A percentile compares a stretch with the other conserved stretches of the same genome.
Evolutionary conservation across 1,140 invertebrate genomes (phyloP).

Genomic region (Bombus confusus): DNA sequence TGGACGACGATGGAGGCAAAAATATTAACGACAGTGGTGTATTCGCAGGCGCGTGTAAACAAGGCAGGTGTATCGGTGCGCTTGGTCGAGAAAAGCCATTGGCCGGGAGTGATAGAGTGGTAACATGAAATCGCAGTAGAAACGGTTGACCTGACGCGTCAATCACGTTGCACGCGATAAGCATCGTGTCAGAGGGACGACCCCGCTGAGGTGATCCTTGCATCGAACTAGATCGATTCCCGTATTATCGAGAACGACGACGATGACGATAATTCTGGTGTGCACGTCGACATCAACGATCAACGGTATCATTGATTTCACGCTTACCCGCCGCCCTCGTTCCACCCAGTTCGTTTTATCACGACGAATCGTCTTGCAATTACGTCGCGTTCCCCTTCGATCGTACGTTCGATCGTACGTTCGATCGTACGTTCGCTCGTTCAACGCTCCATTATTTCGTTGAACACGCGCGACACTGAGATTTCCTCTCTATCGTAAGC

Average conservation of each 20-base stretch:
- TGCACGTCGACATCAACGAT: conserved; percentile 31
- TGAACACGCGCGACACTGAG: not conserved
- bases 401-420: too few species aligned
- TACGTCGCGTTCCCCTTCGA: not conserved
- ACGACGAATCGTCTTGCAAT: conserved; percentile 48
- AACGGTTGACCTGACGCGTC: conserved; percentile 62
- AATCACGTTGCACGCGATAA: conserved; percentile 59
- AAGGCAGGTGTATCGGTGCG: not conserved
- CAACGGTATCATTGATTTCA: conserved; percentile 45
- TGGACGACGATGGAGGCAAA: not conserved
- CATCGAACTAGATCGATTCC: conserved; percentile 57
- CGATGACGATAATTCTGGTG: conserved; percentile 51
- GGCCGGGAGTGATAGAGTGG: conserved; percentile 38
- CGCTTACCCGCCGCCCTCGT: not conserved
- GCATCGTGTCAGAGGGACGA: conserved; percentile 63
- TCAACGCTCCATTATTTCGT: not conserved
- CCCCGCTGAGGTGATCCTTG: conserved; percentile 51
- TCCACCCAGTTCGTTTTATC: conserved; percentile 36
- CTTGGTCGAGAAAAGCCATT: conserved; percentile 27
- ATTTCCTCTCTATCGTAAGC: not conserved
- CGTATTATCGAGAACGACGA: conserved; percentile 54
- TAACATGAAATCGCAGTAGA: conserved; percentile 42
- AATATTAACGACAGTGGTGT: not conserved
- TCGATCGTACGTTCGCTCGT: not conserved
- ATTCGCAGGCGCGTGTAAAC: conserved; percentile 3